Evolutionary conservation across 2,888 invertebrate species (phyloP).

Genomic region (Cantharis nigra): DNA sequence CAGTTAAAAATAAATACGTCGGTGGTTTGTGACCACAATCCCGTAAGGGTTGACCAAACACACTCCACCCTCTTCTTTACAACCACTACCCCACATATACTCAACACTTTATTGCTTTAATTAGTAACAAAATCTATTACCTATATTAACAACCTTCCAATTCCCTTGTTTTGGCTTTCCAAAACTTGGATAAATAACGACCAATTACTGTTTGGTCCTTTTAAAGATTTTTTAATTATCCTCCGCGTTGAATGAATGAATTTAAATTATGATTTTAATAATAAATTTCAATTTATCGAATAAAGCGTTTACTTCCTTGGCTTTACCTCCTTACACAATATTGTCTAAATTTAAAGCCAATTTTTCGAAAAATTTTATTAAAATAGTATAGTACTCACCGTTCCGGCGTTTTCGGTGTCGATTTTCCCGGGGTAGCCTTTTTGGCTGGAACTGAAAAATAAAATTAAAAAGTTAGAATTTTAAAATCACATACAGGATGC

Average conservation of each 20-base stretch:
- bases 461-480: not conserved
- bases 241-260: not conserved
- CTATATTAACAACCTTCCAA: constrained; percentile 28
- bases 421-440: constrained; percentile 34
- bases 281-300: not conserved
- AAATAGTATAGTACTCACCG: constrained; percentile 31
- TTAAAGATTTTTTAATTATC: not conserved
- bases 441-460: constrained; percentile 43
- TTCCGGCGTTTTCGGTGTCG: constrained; percentile 36
- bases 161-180: not conserved
- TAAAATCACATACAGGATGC: not conserved
- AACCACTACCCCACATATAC: constrained; percentile 41
- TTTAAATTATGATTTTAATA: not conserved
- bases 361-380: too few species aligned
- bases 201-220: not conserved
- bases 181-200: not conserved
- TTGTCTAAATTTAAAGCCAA: not conserved
- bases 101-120: constrained; percentile 33
- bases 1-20: constrained; percentile 34
- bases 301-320: not conserved
- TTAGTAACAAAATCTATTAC: constrained; percentile 25
- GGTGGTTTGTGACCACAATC: constrained; percentile 33
- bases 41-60: constrained; percentile 45
- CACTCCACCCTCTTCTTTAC: constrained; percentile 41
- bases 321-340: not conserved